Percentiles rank a stretch among this genome's conserved stretches.
Evolutionary conservation across 1,140 invertebrate species (phyloP).

Genomic region (Drosophila punjabiensis): DNA sequence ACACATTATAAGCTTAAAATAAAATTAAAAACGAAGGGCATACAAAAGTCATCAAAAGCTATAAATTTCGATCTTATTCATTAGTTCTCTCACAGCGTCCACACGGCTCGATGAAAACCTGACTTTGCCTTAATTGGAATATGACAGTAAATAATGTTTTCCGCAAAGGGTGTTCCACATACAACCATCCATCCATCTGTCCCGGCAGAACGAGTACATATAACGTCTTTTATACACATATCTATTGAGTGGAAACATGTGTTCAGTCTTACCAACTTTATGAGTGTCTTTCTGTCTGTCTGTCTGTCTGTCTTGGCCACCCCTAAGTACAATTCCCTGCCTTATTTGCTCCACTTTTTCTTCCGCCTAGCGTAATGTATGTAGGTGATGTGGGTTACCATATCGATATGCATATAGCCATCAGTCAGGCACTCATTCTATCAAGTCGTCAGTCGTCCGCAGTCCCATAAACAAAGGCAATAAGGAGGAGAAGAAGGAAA

Average conservation of each 20-base stretch:
- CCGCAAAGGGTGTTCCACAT: conserved; percentile 67
- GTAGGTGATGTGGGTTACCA: conserved; percentile 63
- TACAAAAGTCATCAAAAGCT: neutral
- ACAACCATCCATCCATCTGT: conserved; percentile 16
- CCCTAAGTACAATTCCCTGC: conserved; percentile 36
- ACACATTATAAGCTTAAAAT: too few relatives aligned
- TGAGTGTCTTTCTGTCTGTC: conserved; percentile 24
- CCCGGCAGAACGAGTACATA: conserved; percentile 5
- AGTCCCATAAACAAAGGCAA: conserved; percentile 60
- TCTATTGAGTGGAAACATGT: conserved; percentile 51
- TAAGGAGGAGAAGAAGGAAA: conserved; percentile 10
- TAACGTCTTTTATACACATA: conserved; percentile 27
- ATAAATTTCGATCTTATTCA: conserved; percentile 32
- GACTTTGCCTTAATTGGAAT: conserved; percentile 75
- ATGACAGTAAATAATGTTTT: conserved; percentile 70
- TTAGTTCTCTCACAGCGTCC: conserved; percentile 44
- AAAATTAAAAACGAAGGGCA: neutral
- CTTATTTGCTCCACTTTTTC: conserved; percentile 65
- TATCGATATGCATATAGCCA: conserved; percentile 75
- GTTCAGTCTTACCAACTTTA: conserved; percentile 44
- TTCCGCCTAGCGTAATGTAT: conserved; percentile 14
- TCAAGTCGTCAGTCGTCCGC: conserved; percentile 53
- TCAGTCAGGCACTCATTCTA: conserved; percentile 64
- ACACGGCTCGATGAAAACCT: conserved; percentile 45
- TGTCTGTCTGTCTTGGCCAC: neutral